Evolutionary conservation across 2,113 vertebrate species (phyloP), one percentile per base, ranked within the genome.

Genomic region (Ammodytes marinus): DNA sequence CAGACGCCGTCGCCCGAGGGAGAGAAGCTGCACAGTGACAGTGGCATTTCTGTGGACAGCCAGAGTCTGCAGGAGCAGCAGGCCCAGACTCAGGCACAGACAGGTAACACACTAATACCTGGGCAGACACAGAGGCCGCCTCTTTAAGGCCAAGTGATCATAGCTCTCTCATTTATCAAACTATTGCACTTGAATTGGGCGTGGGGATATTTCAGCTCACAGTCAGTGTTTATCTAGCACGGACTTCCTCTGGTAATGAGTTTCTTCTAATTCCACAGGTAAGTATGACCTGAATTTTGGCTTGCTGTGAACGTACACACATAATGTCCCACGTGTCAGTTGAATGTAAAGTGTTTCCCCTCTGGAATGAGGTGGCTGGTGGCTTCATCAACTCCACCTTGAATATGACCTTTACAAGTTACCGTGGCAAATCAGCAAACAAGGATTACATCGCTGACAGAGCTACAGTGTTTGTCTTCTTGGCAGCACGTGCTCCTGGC

Each of bases 1-100:
- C 97, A 98, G 93, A 98, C 96, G 0, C 97, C 97, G 0, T 98
- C 98, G 0, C 97, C 98, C 0, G 98, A 98, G 90, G 98, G 97
- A 0, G 98, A 99, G 86, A 99, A 99, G 77, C 96, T 99, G n/a
- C 98, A 99, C 93, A 99, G 98, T 0, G 98, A 99, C 94, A 99
- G 98, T 0, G 98, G 98, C 76, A 99, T 99, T 91, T 99, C 98
- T 0, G 98, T 99, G 86, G 97, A 99, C 93, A 98, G 95, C 90
- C 97, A 99, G 85, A 99, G 98, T 89, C 95, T 97, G 68, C 97
- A 97, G 8, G 97, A 99, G 82, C 97, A 97, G 93, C 93, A 93
- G 83, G 96, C 74, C 82, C 95, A 96, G n/a, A 94, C 95, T 40
- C 94, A 96, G 66, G 89, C 94, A 52, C 94, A 96, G 40, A 95